Conservation (phyloP, 2,113 vertebrate species). For the Daubentonia madagascariensis region DNA sequence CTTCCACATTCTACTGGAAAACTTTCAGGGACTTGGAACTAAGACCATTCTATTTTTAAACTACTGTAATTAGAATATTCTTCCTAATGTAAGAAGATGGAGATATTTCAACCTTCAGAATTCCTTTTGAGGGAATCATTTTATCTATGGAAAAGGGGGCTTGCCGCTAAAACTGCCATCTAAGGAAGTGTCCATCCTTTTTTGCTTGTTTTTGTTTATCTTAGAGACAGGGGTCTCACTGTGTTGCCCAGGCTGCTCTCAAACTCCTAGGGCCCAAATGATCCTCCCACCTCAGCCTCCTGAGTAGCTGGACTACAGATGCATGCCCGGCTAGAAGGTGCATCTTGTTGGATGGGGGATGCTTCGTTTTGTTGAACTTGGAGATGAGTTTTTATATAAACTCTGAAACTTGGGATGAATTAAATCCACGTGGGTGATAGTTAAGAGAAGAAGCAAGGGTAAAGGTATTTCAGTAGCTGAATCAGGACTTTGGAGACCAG, state of each 20-base stretch:
- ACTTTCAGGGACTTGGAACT: conserved; percentile 31
- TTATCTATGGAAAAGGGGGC: neutral
- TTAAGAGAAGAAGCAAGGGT: neutral
- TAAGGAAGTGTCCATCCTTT: neutral
- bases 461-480: neutral
- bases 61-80: neutral
- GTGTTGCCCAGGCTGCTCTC: too few relatives aligned
- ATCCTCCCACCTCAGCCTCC: too few relatives aligned
- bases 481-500: neutral
- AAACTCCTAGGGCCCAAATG: too few relatives aligned
- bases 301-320: too few relatives aligned
- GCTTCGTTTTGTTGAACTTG: neutral
- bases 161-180: neutral
- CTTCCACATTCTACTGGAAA: neutral
- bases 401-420: neutral
- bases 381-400: neutral
- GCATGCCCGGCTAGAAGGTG: neutral
- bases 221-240: neutral
- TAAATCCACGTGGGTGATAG: neutral
- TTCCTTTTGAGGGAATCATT: neutral
- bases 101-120: neutral
- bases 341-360: neutral
- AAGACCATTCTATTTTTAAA: conserved; percentile 37
- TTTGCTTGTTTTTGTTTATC: neutral
- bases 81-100: neutral